phyloP scores from a whole-genome alignment of 2,888 invertebrate genomes.

The Mimachlamys varia region DNA sequence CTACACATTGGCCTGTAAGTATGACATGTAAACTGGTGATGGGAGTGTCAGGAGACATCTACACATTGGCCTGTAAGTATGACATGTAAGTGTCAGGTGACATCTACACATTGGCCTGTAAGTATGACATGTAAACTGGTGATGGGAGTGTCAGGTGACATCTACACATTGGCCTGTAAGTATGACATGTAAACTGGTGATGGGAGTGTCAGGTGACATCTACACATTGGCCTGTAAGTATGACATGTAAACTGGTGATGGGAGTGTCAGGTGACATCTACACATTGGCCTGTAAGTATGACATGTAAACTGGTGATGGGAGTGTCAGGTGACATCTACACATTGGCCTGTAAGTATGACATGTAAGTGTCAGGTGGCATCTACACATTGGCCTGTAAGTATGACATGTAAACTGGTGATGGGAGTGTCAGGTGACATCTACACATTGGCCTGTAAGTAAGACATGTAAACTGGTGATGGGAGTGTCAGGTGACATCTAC shows the following conservation, averaged over 20 bases:
- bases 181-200: slow-evolving; percentile 56
- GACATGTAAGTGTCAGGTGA: slow-evolving; percentile 65
- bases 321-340: slow-evolving; percentile 66
- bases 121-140: slow-evolving; percentile 53
- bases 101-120: slow-evolving; percentile 70
- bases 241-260: slow-evolving; percentile 61
- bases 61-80: slow-evolving; percentile 67
- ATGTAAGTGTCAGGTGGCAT: slow-evolving; percentile 67
- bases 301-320: slow-evolving; percentile 66
- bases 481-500: slow-evolving; percentile 66
- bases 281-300: slow-evolving; percentile 65
- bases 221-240: slow-evolving; percentile 69
- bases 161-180: slow-evolving; percentile 70
- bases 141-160: slow-evolving; percentile 65
- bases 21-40: slow-evolving; percentile 60
- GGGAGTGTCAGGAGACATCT: slow-evolving; percentile 66
- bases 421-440: slow-evolving; percentile 66
- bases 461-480: slow-evolving; percentile 64
- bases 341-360: slow-evolving; percentile 63
- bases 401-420: slow-evolving; percentile 60
- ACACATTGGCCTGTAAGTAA: slow-evolving; percentile 67
- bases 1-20: slow-evolving; percentile 69
- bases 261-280: slow-evolving; percentile 67
- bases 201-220: slow-evolving; percentile 65
- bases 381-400: slow-evolving; percentile 69